Evolutionary conservation across 2,113 vertebrate genomes (phyloP).

Genomic region (Nycticorax nycticorax): DNA sequence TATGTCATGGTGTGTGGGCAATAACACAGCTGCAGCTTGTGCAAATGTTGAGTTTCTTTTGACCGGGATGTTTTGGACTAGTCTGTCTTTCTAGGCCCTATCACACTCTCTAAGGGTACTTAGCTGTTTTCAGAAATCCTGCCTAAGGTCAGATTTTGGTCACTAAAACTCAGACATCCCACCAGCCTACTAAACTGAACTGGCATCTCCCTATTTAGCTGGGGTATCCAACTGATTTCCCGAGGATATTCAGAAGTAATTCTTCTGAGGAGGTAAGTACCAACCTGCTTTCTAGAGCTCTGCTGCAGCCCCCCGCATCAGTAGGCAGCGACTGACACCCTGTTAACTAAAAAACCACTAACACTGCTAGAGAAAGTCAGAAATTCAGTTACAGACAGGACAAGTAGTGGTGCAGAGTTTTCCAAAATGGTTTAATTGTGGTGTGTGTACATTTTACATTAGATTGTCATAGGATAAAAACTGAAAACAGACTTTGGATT

Average conservation of each 20-base stretch:
- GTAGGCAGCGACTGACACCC: neutral
- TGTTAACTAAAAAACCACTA: neutral
- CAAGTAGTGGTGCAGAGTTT: neutral
- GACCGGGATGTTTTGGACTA: neutral
- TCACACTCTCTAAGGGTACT: neutral
- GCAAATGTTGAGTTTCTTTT: neutral
- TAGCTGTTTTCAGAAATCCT: neutral
- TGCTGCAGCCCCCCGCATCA: neutral
- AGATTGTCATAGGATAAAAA: neutral
- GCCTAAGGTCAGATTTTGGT: neutral
- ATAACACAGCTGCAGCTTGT: neutral
- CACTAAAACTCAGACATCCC: neutral
- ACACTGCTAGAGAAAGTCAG: neutral
- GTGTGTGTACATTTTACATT: neutral
- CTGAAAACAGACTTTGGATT: neutral
- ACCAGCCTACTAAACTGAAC: neutral
- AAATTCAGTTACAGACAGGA: neutral
- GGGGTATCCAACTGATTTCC: neutral
- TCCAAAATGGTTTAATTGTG: neutral
- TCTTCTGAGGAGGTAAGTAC: neutral
- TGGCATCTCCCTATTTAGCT: neutral
- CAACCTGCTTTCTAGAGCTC: neutral
- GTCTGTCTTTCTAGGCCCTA: neutral
- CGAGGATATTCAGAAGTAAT: neutral
- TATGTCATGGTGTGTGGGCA: neutral